Base-by-base conservation (phyloP, 2,797 vertebrate species). In the Gila robusta region DNA sequence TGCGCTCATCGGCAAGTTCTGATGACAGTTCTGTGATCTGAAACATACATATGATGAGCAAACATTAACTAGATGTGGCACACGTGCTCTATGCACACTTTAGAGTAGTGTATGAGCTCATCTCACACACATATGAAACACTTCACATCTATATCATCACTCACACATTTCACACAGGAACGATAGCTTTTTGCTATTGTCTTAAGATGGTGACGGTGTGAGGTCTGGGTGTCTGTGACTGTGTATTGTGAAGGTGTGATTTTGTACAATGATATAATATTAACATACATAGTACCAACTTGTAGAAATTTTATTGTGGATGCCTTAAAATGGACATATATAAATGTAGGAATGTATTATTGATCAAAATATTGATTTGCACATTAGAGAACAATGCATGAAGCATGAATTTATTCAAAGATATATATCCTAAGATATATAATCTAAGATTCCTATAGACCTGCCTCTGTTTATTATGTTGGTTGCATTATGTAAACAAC, bases 11-110 rank as follows among this genome's bases (percentile, higher is more conserved):
- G 0, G 97, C 95, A 87, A 99, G 96, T 93, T 99, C 98, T 9
- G 98, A 97, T 2, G 97, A 98, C 93, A 99, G 91, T 92, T 99
- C 98, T 17, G 98, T 96, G 91, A 99, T 97, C 98, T 99, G 92
- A 70, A 85, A 86, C 23, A 86, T 49, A 88, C 35, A 89, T 32
- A 89, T 74, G 84, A 88, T 59, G 85, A 21, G 73, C 16, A 64
- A 73, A 87, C 62, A n/a, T 85, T 54, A 62, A 82, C 44, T 47
- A 67, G 59, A 83, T 23, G 73, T 23, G 32, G 32, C 28, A 49
- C 41, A 66, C 14, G 1, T 76, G n/a, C 41, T 32, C 41, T 26
- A 37, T 39, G 14, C 32, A 52, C 41, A 39, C 73, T 77, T 19
- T 41, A 49, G 23, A 35, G 26, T 4, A 44, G 49, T 7, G 37